Evolutionary conservation across 2,113 vertebrate species (phyloP), one percentile per base, ranked within the genome.

Genomic region (Prunella himalayana): DNA sequence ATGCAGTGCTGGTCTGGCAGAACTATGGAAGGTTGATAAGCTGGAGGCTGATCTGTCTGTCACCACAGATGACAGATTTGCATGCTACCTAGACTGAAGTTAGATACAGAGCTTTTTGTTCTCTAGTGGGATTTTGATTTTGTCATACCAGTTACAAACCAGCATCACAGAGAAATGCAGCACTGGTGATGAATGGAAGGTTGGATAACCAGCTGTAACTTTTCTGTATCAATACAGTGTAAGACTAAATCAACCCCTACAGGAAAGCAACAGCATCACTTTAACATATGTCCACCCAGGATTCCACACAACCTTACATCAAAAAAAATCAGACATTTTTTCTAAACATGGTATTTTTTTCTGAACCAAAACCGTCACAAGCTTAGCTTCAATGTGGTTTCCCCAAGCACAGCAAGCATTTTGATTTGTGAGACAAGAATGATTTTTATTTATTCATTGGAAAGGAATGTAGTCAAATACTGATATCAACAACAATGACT

Each of bases 51-150:
- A 35, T 13, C 42, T 41, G 3, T n/a, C 25, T 64, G 35, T 2
- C 71, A 42, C 44, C 51, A 35, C 7, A 50, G 9, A 24, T 15
- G 33, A 33, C 11, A 59, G 31, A 17, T 44, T 22, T 49, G 27
- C 13, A 27, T 1, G 2, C 21, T 22, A 5, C 61, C 25, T 17
- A 16, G 35, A 35, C 24, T 42, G 1, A 68, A 27, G 44, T 12
- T 11, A 21, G 16, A 49, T 11, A 50, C 35, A 35, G 21, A 37
- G 11, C 31, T 65, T 50, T 42, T 10, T 42, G 30, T 12, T 59
- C 51, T 37, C 37, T 50, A 31, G 11, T 3, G 11, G 9, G 25
- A 44, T 86, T 42, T 68, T 0, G 0, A 1, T 35, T 86, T 14
- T 35, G 61, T 42, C 61, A 50, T 2, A 31, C 2, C 31, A 35